Evolutionary conservation across 1,140 invertebrate genomes (phyloP), one percentile per base, ranked within the genome.

Genomic region (Formica selysi): DNA sequence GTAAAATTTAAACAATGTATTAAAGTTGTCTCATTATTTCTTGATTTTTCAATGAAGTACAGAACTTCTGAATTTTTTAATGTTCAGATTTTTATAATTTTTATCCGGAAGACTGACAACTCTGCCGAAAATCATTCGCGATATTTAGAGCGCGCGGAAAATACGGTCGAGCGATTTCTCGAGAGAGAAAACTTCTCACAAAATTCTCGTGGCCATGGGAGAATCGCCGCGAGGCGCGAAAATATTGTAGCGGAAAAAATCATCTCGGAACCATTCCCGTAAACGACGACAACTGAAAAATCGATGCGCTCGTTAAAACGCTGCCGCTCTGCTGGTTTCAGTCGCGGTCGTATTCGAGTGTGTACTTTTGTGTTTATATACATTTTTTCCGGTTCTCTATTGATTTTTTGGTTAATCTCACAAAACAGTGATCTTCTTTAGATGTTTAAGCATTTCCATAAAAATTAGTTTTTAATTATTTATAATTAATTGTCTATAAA

Each of bases 281-380:
- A 80, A 80, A 71, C 29, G 32, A 22, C 48, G 62, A 80, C 54
- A 54, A 76, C 26, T 65, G 57, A 65, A 87, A 79, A 85, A 73
- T 87, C 86, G 67, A 87, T 87, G 73, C 73, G 22, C 13, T 74
- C 64, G 62, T 84, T 61, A 79, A 71, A 80, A 80, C n/a, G 65
- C 36, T 41, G 36, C 64, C 48, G 65, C 65, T 80, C 57, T 41
- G 16, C 36, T 71, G 65, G 10, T 32, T 80, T 80, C 7, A 51
- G 16, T 67, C 36, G 41, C 19, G n/a, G 13, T 67, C 32, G n/a
- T 57, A 51, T 78, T 79, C 29, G 48, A 57, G 16, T 29, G 36
- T n/a, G 54, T 38, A 57, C 51, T 74, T 74, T 68, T 80, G 48
- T 70, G 32, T 80, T 51, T 44, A 13, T 32, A 36, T 41, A 65